Percentiles rank a stretch among this genome's conserved stretches.
These are phyloP conservation scores for Dendropsophus ebraccatus DNA, from an alignment of 2,113 vertebrate genomes.

Conservation along the genomic window DNA sequence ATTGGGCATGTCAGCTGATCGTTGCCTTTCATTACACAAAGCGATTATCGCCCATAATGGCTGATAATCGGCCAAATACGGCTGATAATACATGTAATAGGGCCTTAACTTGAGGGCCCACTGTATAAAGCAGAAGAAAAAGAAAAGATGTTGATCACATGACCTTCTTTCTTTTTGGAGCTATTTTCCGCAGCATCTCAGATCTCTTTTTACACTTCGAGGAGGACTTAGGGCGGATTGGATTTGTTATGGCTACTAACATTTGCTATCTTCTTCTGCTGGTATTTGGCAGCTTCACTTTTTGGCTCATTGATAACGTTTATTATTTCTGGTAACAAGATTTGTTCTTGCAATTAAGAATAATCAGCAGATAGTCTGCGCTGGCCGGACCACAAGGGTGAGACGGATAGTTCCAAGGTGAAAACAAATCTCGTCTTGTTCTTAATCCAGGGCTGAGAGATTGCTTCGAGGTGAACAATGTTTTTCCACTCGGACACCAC, in stretches of 20 bases:
- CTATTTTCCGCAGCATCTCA: neutral
- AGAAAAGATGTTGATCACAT: neutral
- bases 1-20: no score
- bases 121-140: no score
- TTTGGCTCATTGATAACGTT: neutral
- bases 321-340: constrained; percentile 18
- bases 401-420: neutral
- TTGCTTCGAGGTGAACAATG: neutral
- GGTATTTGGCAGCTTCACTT: neutral
- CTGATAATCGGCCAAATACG: no score
- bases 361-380: neutral
- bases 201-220: neutral
- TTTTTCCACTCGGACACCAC: neutral
- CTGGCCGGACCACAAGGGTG: neutral
- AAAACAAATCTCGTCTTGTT: neutral
- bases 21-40: no score
- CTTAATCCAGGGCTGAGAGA: constrained; percentile 7
- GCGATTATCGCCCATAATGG: no score
- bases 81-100: no score
- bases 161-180: neutral
- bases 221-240: neutral
- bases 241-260: constrained; percentile 3
- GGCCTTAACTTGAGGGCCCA: no score
- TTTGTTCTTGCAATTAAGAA: neutral
- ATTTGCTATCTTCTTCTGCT: neutral